Evolutionary conservation across 2,113 vertebrate genomes (phyloP).

Genomic region (Hirundichthys speculiger): DNA sequence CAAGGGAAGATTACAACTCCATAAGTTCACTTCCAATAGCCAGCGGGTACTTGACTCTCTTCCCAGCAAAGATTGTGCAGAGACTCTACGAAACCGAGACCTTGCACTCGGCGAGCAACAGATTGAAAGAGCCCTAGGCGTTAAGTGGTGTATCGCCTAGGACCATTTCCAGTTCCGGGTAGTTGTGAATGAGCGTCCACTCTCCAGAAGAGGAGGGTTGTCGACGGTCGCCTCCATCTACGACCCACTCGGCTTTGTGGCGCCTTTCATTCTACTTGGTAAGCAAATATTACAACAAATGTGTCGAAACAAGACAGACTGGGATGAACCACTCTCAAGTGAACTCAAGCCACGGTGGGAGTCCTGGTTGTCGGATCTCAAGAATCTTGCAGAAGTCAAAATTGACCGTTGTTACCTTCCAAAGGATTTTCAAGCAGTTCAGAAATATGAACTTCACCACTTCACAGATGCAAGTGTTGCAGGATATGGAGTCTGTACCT

Average conservation of each 20-base stretch:
- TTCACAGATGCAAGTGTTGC: not conserved
- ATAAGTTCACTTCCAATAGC: not conserved
- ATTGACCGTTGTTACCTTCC: not conserved
- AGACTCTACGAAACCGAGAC: not conserved
- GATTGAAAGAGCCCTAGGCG: too few relatives aligned
- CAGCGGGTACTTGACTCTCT: not conserved
- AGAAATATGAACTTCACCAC: not conserved
- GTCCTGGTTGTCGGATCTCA: not conserved
- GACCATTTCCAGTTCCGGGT: too few relatives aligned
- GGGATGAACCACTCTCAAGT: too few relatives aligned
- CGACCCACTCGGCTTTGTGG: too few relatives aligned
- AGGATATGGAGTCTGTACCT: conserved; percentile 2
- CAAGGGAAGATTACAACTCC: not conserved
- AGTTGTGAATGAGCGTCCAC: too few relatives aligned
- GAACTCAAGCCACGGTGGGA: too few relatives aligned
- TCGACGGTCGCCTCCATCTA: not conserved
- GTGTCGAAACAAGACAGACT: not conserved
- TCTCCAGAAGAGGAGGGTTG: not conserved
- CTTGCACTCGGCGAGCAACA: not conserved
- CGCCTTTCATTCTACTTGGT: not conserved
- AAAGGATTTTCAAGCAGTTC: not conserved
- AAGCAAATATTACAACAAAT: not conserved
- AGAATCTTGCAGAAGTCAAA: not conserved
- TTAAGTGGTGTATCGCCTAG: too few relatives aligned
- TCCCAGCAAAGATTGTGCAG: conserved; percentile 11